A percentile compares a stretch with the other conserved stretches of the same genome.
phyloP scores from a whole-genome alignment of 2,797 vertebrate genomes.

The Syngnathus rostellatus region DNA sequence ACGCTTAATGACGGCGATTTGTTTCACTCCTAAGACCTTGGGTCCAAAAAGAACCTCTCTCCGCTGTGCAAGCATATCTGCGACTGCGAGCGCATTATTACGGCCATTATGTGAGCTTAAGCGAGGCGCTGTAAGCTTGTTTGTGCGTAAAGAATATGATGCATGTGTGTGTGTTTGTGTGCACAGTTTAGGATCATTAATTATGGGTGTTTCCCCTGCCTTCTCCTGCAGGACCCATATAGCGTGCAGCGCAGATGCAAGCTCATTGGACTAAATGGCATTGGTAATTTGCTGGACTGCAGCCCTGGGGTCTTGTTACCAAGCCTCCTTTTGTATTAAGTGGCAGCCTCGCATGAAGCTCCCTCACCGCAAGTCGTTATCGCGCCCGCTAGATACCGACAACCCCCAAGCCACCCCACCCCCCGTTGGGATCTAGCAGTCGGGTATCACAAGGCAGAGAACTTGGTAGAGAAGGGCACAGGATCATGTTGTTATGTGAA shows the following conservation, averaged over 20 bases:
- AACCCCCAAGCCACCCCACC: conserved; percentile 1
- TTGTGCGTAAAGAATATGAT: conserved; percentile 11
- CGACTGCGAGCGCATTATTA: conserved; percentile 30
- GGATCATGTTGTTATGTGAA: background rate
- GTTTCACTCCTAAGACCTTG: background rate
- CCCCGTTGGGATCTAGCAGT: conserved; percentile 38
- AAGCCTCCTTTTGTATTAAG: conserved; percentile 51
- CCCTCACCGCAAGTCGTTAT: conserved; percentile 36
- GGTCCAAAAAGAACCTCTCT: background rate
- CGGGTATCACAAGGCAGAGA: conserved; percentile 37
- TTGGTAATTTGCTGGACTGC: conserved; percentile 42
- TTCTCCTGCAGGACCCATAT: conserved; percentile 52
- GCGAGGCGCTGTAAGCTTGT: conserved; percentile 30
- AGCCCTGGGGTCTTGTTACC: conserved; percentile 37
- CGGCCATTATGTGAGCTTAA: conserved; percentile 40
- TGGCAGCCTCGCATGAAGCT: conserved; percentile 55
- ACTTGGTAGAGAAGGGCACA: conserved; percentile 6
- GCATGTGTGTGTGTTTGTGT: conserved; percentile 8
- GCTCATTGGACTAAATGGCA: conserved; percentile 59
- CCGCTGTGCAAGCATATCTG: background rate
- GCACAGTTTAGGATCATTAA: conserved; percentile 50
- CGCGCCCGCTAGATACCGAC: conserved; percentile 21
- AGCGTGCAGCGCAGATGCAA: conserved; percentile 41
- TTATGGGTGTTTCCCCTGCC: conserved; percentile 40
- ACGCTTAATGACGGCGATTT: conserved; percentile 1